These are phyloP conservation scores for Channallabes apus DNA, from an alignment of 2,797 vertebrate species.

Conservation along the genomic window DNA sequence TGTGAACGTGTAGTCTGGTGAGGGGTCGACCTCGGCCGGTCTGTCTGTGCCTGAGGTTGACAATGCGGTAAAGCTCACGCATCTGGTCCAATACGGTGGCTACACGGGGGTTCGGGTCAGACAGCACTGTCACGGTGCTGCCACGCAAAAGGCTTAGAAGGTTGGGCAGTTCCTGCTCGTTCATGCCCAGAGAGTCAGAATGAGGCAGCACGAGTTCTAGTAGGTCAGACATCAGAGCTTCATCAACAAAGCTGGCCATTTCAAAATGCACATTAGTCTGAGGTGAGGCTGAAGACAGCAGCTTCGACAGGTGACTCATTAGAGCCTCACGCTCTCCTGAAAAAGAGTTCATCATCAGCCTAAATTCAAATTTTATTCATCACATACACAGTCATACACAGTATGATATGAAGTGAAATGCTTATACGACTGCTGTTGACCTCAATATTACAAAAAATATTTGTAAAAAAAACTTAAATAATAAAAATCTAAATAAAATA, in stretches of 20 bases:
- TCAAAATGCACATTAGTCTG: slow-evolving; percentile 80
- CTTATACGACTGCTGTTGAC: too few species aligned
- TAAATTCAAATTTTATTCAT: too few species aligned
- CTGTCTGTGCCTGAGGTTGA: slow-evolving; percentile 71
- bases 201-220: slow-evolving; percentile 70
- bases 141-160: slow-evolving; percentile 80
- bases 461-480: too few species aligned
- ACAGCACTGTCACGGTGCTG: slow-evolving; percentile 79
- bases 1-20: slow-evolving; percentile 82
- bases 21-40: slow-evolving; percentile 60
- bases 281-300: slow-evolving; percentile 70
- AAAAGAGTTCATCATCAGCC: slow-evolving; percentile 1
- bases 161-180: slow-evolving; percentile 86
- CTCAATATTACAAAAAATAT: too few species aligned
- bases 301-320: slow-evolving; percentile 68
- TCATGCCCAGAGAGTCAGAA: slow-evolving; percentile 84
- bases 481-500: too few species aligned
- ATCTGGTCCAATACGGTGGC: slow-evolving; percentile 85
- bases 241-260: slow-evolving; percentile 85
- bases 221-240: slow-evolving; percentile 77
- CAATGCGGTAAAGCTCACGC: slow-evolving; percentile 79
- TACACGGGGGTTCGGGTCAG: slow-evolving; percentile 83
- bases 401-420: too few species aligned
- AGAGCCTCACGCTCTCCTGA: slow-evolving; percentile 75
- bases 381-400: too few species aligned